A percentile compares a stretch with the other conserved stretches of the same genome.
These are phyloP conservation scores for Mycetomoellerius zeteki DNA, from an alignment of 1,140 invertebrate genomes.

Conservation along the genomic window DNA sequence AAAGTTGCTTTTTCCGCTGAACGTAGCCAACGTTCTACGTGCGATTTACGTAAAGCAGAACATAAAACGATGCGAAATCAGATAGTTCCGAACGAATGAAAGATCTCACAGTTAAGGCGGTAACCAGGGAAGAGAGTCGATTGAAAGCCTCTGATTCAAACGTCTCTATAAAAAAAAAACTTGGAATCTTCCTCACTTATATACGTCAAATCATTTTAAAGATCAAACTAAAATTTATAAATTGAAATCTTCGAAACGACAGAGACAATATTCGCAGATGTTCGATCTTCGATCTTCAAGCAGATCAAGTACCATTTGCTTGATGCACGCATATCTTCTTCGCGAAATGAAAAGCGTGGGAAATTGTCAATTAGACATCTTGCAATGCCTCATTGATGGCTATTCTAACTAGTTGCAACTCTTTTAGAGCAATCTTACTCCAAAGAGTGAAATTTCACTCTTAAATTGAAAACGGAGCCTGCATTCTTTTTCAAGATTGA, in stretches of 20 bases:
- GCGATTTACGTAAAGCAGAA: conserved; percentile 36
- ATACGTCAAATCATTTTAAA: not conserved
- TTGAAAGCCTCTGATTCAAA: not conserved
- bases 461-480: no score
- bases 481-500: no score
- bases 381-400: not conserved
- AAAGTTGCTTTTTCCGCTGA: no score
- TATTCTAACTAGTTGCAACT: no score
- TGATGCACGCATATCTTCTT: not conserved
- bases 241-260: not conserved
- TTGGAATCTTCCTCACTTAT: not conserved
- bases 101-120: not conserved
- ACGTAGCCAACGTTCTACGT: not conserved
- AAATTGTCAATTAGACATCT: not conserved
- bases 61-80: not conserved
- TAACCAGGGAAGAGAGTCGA: not conserved
- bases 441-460: no score
- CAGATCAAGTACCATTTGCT: not conserved
- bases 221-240: not conserved
- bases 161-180: not conserved
- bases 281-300: not conserved
- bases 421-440: no score
- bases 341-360: not conserved
- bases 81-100: not conserved
- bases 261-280: not conserved